Evolutionary conservation across 2,888 invertebrate genomes (phyloP), one percentile per base, ranked within the genome.

Genomic region (Nomada ferruginata): DNA sequence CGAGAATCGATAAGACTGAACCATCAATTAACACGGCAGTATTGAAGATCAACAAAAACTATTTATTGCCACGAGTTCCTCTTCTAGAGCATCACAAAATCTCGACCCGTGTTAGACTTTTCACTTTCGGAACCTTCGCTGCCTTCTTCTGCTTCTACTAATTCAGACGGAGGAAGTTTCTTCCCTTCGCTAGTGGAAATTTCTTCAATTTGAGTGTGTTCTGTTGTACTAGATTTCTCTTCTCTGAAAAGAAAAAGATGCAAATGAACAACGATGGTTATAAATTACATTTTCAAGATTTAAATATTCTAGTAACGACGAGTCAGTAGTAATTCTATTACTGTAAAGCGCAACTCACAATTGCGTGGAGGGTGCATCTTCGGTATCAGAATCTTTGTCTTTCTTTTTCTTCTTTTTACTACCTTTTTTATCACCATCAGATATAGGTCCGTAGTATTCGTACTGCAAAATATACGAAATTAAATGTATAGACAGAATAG

Each of bases 61-160:
- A 83, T 79, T 80, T 84, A 86, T 85, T 83, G 82, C 82, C 82
- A 76, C 82, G 57, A 53, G 52, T 60, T 65, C 44, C 68, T 76
- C 84, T 93, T 95, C 90, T 97, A 97, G 70, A 98, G 96, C 92
- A 98, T 97, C 94, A 98, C 98, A 94, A 98, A 98, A 94, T 98
- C 98, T 90, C 97, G 96, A 87, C 97, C 97, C 0, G 97, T 97
- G 86, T 97, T 97, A 18, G 97, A 97, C 74, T 97, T 95, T 90
- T 98, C 98, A 18, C 97, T 97, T 91, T 97, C 97, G 0, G 97
- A 97, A 82, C 94, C 93, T 76, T 94, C 92, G 52, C 92, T 91
- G 29, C 89, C 92, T 65, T 93, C 94, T 82, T 93, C 91, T 13
- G 90, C 88, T 47, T 91, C 91, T 15, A 82, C 78, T n/a, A 79